These are phyloP conservation scores for Lateolabrax maculatus DNA, from an alignment of 2,797 vertebrate species.

Conservation along the genomic window DNA sequence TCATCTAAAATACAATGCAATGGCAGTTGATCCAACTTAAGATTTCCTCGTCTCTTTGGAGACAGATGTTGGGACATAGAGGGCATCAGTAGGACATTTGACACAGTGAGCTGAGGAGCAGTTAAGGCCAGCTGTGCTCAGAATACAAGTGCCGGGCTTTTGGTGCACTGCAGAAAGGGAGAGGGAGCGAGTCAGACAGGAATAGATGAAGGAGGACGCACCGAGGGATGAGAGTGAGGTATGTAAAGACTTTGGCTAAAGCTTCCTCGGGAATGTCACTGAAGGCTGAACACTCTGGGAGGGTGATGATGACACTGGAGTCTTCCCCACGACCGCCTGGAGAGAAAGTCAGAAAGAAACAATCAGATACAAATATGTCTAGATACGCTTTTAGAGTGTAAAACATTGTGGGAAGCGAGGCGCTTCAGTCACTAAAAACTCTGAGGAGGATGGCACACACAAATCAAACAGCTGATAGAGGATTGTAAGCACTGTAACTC, in stretches of 20 bases:
- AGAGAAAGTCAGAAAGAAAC: conserved; percentile 7
- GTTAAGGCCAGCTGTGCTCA: conserved; percentile 61
- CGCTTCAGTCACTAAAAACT: neutral
- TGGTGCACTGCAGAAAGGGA: conserved; percentile 78
- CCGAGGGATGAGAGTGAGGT: conserved; percentile 93
- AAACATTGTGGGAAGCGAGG: neutral
- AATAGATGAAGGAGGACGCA: conserved; percentile 71
- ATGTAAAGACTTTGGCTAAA: conserved; percentile 91
- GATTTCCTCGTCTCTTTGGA: neutral
- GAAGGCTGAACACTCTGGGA: conserved; percentile 94
- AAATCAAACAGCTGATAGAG: neutral
- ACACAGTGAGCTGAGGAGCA: conserved; percentile 42
- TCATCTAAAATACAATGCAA: neutral
- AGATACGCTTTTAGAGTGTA: neutral
- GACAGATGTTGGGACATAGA: conserved; percentile 36
- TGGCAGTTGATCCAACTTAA: neutral
- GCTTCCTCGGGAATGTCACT: conserved; percentile 92
- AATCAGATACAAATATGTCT: neutral
- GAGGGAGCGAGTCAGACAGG: conserved; percentile 35
- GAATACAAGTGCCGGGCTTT: conserved; percentile 68
- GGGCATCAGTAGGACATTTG: conserved; percentile 50
- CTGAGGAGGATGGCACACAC: too few relatives aligned
- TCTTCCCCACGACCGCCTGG: conserved; percentile 94
- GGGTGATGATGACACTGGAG: conserved; percentile 95
- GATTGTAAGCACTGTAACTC: accelerated